Percentiles rank a stretch among this genome's conserved stretches.
Conservation (phyloP, 2,888 invertebrate genomes). For the Cheilosia variabilis region DNA sequence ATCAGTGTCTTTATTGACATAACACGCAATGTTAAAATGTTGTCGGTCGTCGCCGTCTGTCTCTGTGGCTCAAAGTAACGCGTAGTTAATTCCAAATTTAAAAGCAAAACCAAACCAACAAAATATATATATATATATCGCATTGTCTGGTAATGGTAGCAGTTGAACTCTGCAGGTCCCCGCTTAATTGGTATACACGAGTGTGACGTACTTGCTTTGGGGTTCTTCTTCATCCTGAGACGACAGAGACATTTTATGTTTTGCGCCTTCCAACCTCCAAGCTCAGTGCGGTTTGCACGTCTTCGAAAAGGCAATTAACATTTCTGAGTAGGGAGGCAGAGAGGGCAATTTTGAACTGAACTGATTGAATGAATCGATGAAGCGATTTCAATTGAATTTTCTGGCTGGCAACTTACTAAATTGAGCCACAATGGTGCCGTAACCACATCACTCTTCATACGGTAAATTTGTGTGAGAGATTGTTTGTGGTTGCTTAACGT, state of each 20-base stretch:
- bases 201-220: not conserved
- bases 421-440: constrained; percentile 25
- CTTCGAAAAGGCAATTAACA: constrained; percentile 15
- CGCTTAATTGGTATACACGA: not conserved
- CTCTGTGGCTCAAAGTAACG: not conserved
- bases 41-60: not conserved
- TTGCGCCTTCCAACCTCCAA: not conserved
- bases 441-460: constrained; percentile 37
- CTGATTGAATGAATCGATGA: constrained; percentile 38
- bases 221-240: not conserved
- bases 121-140: not conserved
- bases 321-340: not conserved
- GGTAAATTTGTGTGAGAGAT: constrained; percentile 9
- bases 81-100: constrained; percentile 9
- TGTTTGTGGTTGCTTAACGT: not conserved
- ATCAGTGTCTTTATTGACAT: not conserved
- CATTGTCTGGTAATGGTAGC: not conserved
- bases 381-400: constrained; percentile 38
- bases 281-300: not conserved
- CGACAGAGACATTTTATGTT: not conserved
- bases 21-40: not conserved
- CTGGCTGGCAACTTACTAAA: constrained; percentile 8
- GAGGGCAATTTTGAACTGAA: not conserved
- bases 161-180: not conserved
- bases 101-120: not conserved